These are phyloP conservation scores for Drosophila littoralis DNA, from an alignment of 1,140 invertebrate species.

Conservation along the genomic window DNA sequence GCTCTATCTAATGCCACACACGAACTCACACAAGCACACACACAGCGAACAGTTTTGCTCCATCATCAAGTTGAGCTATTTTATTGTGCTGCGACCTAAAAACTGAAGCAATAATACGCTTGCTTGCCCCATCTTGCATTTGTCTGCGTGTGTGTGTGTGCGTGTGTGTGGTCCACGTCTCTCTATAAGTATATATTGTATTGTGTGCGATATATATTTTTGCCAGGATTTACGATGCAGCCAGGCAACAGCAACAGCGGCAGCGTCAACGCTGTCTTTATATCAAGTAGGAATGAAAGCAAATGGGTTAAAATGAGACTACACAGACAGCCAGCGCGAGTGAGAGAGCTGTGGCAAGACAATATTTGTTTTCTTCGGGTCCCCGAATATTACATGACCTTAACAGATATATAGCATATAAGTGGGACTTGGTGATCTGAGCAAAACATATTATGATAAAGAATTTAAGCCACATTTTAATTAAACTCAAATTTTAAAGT, in stretches of 20 bases:
- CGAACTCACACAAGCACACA: constrained; percentile 11
- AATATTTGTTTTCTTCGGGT: neutral
- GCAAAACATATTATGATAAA: no score
- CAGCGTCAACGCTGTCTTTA: constrained; percentile 61
- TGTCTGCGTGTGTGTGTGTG: constrained; percentile 5
- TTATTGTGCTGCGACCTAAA: constrained; percentile 71
- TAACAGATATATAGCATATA: neutral
- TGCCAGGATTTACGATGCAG: constrained; percentile 73
- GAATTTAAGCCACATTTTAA: no score
- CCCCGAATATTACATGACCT: neutral
- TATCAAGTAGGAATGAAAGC: constrained; percentile 57
- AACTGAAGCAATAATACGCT: constrained; percentile 80
- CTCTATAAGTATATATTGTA: constrained; percentile 50
- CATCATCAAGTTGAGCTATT: constrained; percentile 73
- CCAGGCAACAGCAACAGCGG: constrained; percentile 38
- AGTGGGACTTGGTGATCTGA: neutral
- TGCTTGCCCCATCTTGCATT: constrained; percentile 63
- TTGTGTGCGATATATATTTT: constrained; percentile 49
- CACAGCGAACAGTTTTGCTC: constrained; percentile 35
- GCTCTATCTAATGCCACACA: constrained; percentile 51
- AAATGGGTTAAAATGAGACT: constrained; percentile 38
- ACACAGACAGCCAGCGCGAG: neutral
- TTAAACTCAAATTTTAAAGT: no score
- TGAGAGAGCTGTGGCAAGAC: neutral
- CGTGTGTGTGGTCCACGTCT: constrained; percentile 17